phyloP scores from a whole-genome alignment of 2,888 invertebrate species.

The Catocala sponsa region DNA sequence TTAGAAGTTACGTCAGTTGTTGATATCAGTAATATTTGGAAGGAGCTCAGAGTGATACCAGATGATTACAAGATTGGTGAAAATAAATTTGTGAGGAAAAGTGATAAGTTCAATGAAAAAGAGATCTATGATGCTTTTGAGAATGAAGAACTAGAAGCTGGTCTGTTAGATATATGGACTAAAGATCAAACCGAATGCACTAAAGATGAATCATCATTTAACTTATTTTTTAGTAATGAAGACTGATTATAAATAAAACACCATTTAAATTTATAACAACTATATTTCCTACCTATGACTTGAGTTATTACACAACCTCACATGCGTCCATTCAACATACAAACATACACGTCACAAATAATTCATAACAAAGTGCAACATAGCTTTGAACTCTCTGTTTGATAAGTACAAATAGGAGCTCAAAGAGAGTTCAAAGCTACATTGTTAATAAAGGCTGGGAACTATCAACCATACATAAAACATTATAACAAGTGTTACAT shows the following conservation, averaged over 20 bases:
- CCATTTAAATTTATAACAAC: conserved; percentile 68
- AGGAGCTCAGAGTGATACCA: conserved; percentile 65
- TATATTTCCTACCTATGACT: conserved; percentile 82
- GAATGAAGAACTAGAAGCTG: conserved; percentile 70
- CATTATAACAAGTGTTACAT: conserved; percentile 32
- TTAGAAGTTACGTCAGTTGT: conserved; percentile 67
- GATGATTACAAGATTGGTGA: conserved; percentile 59
- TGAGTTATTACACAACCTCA: conserved; percentile 60
- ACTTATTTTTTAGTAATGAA: conserved; percentile 47
- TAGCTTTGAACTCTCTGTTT: conserved; percentile 45
- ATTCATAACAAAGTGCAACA: conserved; percentile 60
- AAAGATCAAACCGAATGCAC: conserved; percentile 43
- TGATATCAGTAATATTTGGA: conserved; percentile 69
- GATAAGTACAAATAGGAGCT: conserved; percentile 25
- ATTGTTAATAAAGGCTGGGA: conserved; percentile 35
- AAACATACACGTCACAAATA: conserved; percentile 61
- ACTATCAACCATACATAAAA: conserved; percentile 45
- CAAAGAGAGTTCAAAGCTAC: conserved; percentile 41
- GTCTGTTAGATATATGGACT: conserved; percentile 73
- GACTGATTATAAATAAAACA: conserved; percentile 63
- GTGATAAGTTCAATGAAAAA: conserved; percentile 62
- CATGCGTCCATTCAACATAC: conserved; percentile 57
- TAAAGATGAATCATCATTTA: conserved; percentile 41
- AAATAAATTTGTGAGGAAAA: conserved; percentile 37
- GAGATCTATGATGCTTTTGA: conserved; percentile 70